Evolutionary conservation across 2,113 vertebrate species (phyloP).

Genomic region (Pycnonotus jocosus): DNA sequence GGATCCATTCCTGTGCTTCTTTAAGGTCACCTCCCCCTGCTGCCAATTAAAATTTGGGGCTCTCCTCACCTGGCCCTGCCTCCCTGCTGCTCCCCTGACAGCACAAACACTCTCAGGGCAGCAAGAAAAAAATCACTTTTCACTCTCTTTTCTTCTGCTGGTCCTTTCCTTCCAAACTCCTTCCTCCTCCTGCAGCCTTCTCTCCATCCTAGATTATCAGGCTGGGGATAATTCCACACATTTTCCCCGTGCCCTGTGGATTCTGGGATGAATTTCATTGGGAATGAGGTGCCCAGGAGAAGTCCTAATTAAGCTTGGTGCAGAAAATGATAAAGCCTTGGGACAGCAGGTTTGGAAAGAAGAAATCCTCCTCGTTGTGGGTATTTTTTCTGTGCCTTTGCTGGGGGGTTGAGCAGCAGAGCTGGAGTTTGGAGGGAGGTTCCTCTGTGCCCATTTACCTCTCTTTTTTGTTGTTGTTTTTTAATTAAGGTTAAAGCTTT

Average conservation of each 20-base stretch:
- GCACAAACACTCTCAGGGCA: neutral
- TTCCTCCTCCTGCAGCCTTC: neutral
- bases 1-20: neutral
- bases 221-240: rapidly evolving
- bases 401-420: neutral
- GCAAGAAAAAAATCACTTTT: neutral
- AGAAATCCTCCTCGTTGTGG: neutral
- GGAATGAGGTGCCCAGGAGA: neutral
- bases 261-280: neutral
- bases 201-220: rapidly evolving
- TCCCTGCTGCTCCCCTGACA: neutral
- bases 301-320: neutral
- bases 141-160: too few species aligned
- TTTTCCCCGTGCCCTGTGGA: neutral
- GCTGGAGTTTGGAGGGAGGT: neutral
- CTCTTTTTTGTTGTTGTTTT: neutral
- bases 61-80: neutral
- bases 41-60: neutral
- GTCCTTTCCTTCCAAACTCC: neutral
- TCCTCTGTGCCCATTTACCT: neutral
- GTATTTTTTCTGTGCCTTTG: neutral
- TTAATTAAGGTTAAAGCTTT: neutral
- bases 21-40: neutral
- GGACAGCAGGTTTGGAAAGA: too few species aligned
- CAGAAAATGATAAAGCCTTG: neutral